These are phyloP conservation scores for Chiridota heheva DNA, from an alignment of 35 echinoderm and acorn worm species.

Conservation along the genomic window DNA sequence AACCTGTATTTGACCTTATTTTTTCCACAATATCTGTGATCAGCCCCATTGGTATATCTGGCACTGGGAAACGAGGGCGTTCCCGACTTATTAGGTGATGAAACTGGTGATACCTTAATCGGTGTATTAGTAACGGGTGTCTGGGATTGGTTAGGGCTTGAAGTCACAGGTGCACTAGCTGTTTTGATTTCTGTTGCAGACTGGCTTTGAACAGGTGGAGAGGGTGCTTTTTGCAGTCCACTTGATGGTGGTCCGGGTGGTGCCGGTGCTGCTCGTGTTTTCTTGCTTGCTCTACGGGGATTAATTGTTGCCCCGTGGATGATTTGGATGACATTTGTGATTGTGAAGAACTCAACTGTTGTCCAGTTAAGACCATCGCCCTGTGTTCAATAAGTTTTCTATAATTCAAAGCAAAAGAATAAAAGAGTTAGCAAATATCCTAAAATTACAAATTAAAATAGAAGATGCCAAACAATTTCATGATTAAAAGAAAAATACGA, in stretches of 20 bases:
- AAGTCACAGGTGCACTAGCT: not conserved
- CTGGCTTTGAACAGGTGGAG: not conserved
- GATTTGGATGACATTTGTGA: not conserved
- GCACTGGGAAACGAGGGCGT: not conserved
- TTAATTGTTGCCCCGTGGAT: not conserved
- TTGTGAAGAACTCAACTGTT: too few species aligned
- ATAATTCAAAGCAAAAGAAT: not conserved
- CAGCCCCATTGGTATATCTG: constrained; percentile 55
- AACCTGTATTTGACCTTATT: constrained; percentile 76
- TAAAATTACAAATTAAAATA: too few species aligned
- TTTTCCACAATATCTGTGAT: constrained; percentile 79
- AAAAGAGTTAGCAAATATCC: not conserved
- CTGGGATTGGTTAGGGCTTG: not conserved
- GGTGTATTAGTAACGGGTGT: not conserved
- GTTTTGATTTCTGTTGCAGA: constrained; percentile 3
- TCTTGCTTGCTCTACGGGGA: constrained; percentile 32
- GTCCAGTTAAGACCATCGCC: constrained; percentile 37
- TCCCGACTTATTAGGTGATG: not conserved
- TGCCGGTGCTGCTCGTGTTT: constrained; percentile 52
- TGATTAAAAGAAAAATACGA: too few species aligned
- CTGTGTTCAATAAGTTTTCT: constrained; percentile 97
- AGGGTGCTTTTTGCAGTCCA: not conserved
- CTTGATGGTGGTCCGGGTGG: constrained; percentile 42
- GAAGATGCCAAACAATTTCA: too few species aligned
- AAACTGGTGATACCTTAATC: not conserved